These are phyloP conservation scores for Brachionus sp. DNA, from an alignment of 1,140 invertebrate species.

Conservation along the genomic window DNA sequence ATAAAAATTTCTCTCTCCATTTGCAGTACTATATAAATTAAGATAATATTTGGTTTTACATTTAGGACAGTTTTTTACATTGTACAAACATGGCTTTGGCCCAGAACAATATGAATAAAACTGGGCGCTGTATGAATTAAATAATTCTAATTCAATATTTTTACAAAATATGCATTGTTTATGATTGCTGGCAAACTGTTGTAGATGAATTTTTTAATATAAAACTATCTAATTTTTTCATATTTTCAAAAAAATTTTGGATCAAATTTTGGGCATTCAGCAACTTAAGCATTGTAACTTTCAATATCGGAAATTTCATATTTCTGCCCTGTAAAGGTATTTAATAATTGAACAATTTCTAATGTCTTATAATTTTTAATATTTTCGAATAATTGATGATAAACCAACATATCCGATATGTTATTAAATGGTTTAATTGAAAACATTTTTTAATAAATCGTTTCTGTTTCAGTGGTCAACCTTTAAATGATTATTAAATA, in stretches of 20 bases:
- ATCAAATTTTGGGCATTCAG: neutral
- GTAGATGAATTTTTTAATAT: neutral
- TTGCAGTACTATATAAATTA: neutral
- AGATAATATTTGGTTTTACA: neutral
- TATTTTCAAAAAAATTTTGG: neutral
- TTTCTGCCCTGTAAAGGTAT: neutral
- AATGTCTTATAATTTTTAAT: neutral
- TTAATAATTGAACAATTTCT: neutral
- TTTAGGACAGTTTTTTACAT: neutral
- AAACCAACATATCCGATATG: neutral
- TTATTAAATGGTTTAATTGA: neutral
- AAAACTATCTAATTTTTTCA: neutral
- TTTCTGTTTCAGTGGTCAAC: neutral
- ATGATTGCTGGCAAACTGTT: neutral
- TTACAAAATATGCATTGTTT: neutral
- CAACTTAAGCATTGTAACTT: neutral
- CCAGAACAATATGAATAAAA: neutral
- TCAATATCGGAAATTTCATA: neutral
- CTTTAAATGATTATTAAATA: neutral
- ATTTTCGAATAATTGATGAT: neutral
- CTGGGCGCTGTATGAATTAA: neutral
- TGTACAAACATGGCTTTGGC: neutral
- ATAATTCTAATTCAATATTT: neutral
- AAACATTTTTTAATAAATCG: neutral
- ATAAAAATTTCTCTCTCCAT: neutral